Base-by-base conservation (phyloP, 2,113 vertebrate species). In the Channa argus region DNA sequence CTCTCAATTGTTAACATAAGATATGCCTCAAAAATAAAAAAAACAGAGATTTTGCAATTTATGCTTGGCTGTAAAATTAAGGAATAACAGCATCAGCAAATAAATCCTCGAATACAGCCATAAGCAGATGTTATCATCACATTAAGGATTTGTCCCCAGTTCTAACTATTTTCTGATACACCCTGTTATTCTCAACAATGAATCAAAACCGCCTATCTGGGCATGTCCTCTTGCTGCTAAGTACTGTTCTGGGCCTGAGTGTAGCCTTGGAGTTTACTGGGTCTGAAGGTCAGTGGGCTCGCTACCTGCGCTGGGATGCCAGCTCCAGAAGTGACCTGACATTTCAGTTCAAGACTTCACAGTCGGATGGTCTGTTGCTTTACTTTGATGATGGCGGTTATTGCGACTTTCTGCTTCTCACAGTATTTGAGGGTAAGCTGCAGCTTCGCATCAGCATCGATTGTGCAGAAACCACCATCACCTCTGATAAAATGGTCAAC, bases 241-340 rank as follows among this genome's bases (percentile, higher is more conserved):
- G 95, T 85, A 94, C 95, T 49, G 75, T 96, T 63, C 81, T 97
- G 82, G 95, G 95, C 73, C 91, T 97, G 41, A 95, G 94, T 84
- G 77, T 93, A 77, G 95, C 96, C 74, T 92, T 99, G 36, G 97
- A 99, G 93, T 99, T 99, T 83, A 95, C 96, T 82, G 98, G 98
- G 61, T 93, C 96, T 13, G 94, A 96, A 54, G 97, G 96, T 80
- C 97, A 98, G 88, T 99, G 97, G 98, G 96, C 97, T 74, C 97
- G 98, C 71, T 99, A 97, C 93, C 93, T 96, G 62, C 96, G 97
- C 86, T 99, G 98, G 98, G 98, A 99, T 49, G 97, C 97, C 77
- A 97, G 97, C 91, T 95, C 96, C 0, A 93, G 93, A 83, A 95
- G 97, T 0, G 97, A 99, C 89, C 96, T 99, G 85, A 99, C 95